These are phyloP conservation scores for Xerus rutilus DNA, from an alignment of 2,797 vertebrate species.

Conservation along the genomic window DNA sequence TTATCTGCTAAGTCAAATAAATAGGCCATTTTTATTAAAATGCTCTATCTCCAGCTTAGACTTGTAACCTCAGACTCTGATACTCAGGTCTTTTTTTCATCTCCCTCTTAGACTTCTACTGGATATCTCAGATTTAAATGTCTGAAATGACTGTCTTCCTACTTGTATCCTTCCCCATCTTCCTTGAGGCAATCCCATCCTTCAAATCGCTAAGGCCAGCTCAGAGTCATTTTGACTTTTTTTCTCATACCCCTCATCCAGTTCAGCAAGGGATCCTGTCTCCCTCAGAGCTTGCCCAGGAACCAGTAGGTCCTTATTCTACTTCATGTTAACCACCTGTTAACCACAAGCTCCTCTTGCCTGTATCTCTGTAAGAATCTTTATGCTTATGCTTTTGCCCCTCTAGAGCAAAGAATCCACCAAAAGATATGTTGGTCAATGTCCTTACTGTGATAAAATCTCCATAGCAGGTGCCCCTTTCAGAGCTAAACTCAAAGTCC, in stretches of 20 bases:
- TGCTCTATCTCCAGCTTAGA: background rate
- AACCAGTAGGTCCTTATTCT: background rate
- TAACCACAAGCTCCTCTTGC: background rate
- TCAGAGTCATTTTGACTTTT: background rate
- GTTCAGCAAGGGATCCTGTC: background rate
- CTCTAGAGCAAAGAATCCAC: background rate
- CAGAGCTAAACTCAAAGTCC: background rate
- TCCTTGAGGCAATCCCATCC: background rate
- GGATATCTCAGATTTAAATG: constrained; percentile 8
- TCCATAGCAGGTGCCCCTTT: background rate
- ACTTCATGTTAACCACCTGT: background rate
- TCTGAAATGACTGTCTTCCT: background rate
- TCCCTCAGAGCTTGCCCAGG: background rate
- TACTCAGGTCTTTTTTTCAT: background rate
- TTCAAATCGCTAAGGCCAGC: background rate
- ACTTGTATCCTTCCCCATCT: background rate
- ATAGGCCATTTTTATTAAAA: constrained; percentile 36
- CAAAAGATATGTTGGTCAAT: background rate
- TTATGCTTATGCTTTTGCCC: background rate
- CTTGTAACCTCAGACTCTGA: background rate
- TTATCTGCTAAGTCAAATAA: background rate
- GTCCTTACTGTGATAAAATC: background rate
- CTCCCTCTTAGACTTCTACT: background rate
- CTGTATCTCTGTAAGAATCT: background rate
- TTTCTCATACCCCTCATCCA: background rate